These are phyloP conservation scores for Xiphorhynchus erythropygius DNA, from an alignment of 2,797 vertebrate genomes.

Conservation along the genomic window DNA sequence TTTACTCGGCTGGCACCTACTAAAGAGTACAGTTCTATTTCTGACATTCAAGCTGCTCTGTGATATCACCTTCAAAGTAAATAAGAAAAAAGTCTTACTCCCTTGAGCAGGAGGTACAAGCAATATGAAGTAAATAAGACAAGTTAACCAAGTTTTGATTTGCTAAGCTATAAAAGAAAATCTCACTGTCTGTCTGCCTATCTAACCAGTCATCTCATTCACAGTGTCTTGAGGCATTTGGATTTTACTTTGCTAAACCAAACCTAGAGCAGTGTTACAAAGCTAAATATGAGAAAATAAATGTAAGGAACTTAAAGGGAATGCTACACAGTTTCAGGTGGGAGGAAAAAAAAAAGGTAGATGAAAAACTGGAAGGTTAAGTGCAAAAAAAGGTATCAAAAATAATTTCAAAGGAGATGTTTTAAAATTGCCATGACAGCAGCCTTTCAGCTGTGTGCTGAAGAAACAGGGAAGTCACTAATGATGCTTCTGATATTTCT, in stretches of 20 bases:
- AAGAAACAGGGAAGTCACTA: conserved; percentile 41
- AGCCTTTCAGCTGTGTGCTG: conserved; percentile 37
- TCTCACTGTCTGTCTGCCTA: neutral
- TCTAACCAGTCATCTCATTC: neutral
- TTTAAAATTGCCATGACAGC: conserved; percentile 40
- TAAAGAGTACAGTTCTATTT: neutral
- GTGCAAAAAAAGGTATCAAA: neutral
- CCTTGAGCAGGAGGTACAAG: neutral
- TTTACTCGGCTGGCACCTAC: neutral
- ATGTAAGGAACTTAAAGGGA: neutral
- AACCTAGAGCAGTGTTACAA: neutral
- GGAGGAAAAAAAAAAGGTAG: neutral
- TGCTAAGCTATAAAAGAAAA: neutral
- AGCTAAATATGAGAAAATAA: neutral
- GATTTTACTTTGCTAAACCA: neutral
- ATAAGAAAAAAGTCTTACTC: neutral
- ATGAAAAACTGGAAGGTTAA: neutral
- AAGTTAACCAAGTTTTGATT: neutral
- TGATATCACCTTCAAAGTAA: neutral
- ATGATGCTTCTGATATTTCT: conserved; percentile 34
- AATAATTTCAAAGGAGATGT: conserved; percentile 46
- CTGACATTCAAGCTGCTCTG: neutral
- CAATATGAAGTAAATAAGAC: neutral
- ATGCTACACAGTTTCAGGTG: neutral
- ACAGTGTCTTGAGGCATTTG: neutral